Percentiles rank a stretch among this genome's conserved stretches.
These are phyloP conservation scores for Drosophila paulistorum DNA, from an alignment of 1,140 invertebrate genomes.

Conservation along the genomic window DNA sequence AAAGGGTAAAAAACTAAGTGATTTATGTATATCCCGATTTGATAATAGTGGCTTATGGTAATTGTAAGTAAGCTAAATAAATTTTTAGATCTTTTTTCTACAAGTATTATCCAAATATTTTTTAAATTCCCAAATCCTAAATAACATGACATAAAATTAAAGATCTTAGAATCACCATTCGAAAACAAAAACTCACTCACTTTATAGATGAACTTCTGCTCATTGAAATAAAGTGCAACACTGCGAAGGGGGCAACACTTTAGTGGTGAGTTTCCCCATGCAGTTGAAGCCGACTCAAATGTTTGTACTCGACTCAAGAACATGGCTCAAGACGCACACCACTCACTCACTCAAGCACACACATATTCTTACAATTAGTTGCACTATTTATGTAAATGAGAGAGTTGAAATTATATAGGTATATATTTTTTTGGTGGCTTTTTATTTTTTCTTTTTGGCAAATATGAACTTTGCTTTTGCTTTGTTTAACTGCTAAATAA, in stretches of 20 bases:
- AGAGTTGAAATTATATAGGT: conserved; percentile 38
- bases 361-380: conserved; percentile 12
- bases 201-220: too few relatives aligned
- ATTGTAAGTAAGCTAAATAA: too few relatives aligned
- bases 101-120: too few relatives aligned
- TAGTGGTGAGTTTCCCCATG: conserved; percentile 54
- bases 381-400: conserved; percentile 69
- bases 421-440: conserved; percentile 24
- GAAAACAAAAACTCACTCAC: conserved; percentile 23
- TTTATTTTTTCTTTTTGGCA: conserved; percentile 27
- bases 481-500: conserved; percentile 34
- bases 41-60: too few relatives aligned
- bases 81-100: too few relatives aligned
- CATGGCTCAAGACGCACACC: conserved; percentile 21
- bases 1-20: too few relatives aligned
- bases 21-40: too few relatives aligned
- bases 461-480: conserved; percentile 47
- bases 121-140: background rate
- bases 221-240: background rate
- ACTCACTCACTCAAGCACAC: conserved; percentile 17
- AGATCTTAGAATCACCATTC: background rate
- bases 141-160: background rate
- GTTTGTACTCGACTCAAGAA: conserved; percentile 45
- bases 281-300: conserved; percentile 24
- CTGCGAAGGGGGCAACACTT: background rate